Evolutionary conservation across 2,888 invertebrate genomes (phyloP).

Genomic region (Anthophora plumipes): DNA sequence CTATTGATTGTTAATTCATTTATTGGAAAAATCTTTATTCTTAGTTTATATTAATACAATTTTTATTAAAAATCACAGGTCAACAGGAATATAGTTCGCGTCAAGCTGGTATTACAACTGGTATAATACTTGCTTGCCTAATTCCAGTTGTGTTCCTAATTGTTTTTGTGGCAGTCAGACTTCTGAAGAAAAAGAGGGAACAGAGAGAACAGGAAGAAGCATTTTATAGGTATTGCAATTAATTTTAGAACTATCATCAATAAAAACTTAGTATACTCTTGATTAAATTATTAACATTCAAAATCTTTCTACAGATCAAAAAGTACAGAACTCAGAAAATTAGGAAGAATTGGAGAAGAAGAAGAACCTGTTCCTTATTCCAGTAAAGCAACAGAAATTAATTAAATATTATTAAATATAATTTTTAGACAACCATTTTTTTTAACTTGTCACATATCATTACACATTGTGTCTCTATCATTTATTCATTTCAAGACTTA

Average conservation of each 20-base stretch:
- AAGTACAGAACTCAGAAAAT: constrained; percentile 75
- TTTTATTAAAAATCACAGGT: constrained; percentile 85
- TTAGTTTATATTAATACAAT: constrained; percentile 22
- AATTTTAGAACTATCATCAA: background rate
- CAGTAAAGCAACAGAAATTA: constrained; percentile 77
- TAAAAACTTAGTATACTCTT: background rate
- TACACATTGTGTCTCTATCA: constrained; percentile 27
- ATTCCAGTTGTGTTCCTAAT: constrained; percentile 90
- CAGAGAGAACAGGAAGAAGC: constrained; percentile 85
- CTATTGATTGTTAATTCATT: background rate
- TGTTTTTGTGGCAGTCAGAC: constrained; percentile 88
- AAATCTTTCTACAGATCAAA: constrained; percentile 67
- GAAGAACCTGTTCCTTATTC: constrained; percentile 66
- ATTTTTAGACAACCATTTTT: constrained; percentile 27
- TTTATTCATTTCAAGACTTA: constrained; percentile 19
- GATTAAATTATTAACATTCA: background rate
- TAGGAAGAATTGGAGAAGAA: constrained; percentile 78
- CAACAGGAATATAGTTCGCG: constrained; percentile 92
- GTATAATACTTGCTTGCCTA: constrained; percentile 91
- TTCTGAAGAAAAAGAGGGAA: constrained; percentile 86
- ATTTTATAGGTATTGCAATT: constrained; percentile 79
- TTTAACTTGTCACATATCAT: constrained; percentile 23
- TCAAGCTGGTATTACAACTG: constrained; percentile 91
- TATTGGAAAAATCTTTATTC: constrained; percentile 12
- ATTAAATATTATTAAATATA: constrained; percentile 59